phyloP scores from a whole-genome alignment of 2,797 vertebrate species.

The Semaprochilodus insignis region DNA sequence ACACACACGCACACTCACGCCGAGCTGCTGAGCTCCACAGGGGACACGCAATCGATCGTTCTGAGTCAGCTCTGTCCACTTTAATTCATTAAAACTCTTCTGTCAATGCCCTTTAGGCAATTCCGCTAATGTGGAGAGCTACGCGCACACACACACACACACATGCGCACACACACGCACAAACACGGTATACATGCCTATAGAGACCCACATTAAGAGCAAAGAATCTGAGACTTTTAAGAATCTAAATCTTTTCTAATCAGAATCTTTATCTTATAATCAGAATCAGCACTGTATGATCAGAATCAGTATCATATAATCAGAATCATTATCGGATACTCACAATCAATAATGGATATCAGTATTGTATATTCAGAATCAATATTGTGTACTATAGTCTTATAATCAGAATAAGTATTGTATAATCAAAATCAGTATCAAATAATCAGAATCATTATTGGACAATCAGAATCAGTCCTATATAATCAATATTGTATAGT shows the following conservation, averaged over 20 bases:
- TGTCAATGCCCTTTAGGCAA: slow-evolving; percentile 80
- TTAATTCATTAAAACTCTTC: slow-evolving; percentile 81
- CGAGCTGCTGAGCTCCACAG: slow-evolving; percentile 64
- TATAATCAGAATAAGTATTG: not conserved
- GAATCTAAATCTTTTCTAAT: not conserved
- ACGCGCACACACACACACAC: slow-evolving; percentile 55
- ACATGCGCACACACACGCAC: slow-evolving; percentile 12
- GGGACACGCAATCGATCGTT: slow-evolving; percentile 78
- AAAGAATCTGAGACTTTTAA: not conserved
- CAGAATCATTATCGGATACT: too few species aligned
- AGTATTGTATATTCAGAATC: too few species aligned
- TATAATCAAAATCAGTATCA: not conserved
- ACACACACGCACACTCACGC: slow-evolving; percentile 8
- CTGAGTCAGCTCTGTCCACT: slow-evolving; percentile 83
- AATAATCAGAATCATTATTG: too few species aligned
- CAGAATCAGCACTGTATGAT: too few species aligned
- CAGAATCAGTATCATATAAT: too few species aligned
- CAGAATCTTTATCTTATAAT: not conserved
- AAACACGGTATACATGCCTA: not conserved
- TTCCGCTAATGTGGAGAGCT: slow-evolving; percentile 78
- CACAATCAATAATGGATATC: too few species aligned
- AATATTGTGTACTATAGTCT: too few species aligned
- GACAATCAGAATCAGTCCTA: too few species aligned
- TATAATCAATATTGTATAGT: too few species aligned
- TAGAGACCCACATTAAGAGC: not conserved